Conservation (phyloP, 1,140 invertebrate species). For the Meloidogyne floridensis region DNA sequence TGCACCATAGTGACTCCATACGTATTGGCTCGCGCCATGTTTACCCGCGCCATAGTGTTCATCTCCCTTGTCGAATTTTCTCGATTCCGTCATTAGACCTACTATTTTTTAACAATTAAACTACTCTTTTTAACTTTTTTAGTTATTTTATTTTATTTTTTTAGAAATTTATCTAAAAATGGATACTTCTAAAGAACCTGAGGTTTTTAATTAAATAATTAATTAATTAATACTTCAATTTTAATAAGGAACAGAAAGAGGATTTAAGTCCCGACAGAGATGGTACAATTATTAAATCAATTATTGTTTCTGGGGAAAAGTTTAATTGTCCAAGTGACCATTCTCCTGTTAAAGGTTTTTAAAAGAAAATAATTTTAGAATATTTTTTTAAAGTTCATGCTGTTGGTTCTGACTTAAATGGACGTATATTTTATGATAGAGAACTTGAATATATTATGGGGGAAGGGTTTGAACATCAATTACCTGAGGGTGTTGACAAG, state of each 20-base stretch:
- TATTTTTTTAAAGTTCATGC: slow-evolving; percentile 75
- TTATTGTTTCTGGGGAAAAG: slow-evolving; percentile 75
- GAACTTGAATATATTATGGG: slow-evolving; percentile 83
- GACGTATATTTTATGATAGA: slow-evolving; percentile 74
- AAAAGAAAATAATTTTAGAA: not conserved
- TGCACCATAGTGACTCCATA: too few relatives aligned
- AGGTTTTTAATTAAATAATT: not conserved
- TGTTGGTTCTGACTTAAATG: slow-evolving; percentile 72
- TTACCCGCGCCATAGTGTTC: too few relatives aligned
- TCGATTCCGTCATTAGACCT: too few relatives aligned
- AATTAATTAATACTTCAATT: not conserved
- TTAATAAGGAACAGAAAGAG: slow-evolving; percentile 41
- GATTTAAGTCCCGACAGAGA: slow-evolving; percentile 74
- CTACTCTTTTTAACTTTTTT: too few relatives aligned
- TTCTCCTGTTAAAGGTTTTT: slow-evolving; percentile 67
- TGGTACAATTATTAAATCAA: slow-evolving; percentile 77
- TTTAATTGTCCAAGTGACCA: slow-evolving; percentile 78
- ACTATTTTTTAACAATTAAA: not conserved
- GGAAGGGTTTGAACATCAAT: slow-evolving; percentile 77
- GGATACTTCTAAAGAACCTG: not conserved
- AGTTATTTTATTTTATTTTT: too few relatives aligned
- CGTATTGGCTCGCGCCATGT: too few relatives aligned
- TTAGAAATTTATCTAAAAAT: not conserved
- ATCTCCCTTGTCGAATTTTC: too few relatives aligned
- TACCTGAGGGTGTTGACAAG: slow-evolving; percentile 81